A percentile compares a stretch with the other conserved stretches of the same genome.
Conservation (phyloP, 2,113 vertebrate genomes). For the Setophaga petechia region DNA sequence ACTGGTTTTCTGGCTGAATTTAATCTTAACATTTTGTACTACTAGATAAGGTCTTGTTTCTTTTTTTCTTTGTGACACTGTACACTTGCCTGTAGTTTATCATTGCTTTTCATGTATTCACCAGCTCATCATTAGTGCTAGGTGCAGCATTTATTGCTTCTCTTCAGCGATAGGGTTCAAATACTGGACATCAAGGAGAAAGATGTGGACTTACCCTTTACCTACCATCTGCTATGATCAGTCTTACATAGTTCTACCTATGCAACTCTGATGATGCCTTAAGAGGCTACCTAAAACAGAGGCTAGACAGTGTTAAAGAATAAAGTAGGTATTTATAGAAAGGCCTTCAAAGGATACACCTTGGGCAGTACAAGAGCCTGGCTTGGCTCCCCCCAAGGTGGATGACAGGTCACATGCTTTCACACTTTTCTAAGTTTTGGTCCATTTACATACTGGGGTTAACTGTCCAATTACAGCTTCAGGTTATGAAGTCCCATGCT, state of each 20-base stretch:
- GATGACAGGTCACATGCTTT: not conserved
- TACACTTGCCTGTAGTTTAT: not conserved
- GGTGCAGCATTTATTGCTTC: not conserved
- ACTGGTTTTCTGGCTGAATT: not conserved
- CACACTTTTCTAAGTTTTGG: not conserved
- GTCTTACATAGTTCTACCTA: not conserved
- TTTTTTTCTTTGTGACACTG: not conserved
- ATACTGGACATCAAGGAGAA: not conserved
- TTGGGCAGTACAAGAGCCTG: not conserved
- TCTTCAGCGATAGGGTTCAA: not conserved
- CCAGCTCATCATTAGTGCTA: not conserved
- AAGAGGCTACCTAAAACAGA: not conserved
- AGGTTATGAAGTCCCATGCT: not conserved
- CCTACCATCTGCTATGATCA: not conserved
- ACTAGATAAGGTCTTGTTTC: not conserved
- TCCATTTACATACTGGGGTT: not conserved
- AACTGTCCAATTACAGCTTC: not conserved
- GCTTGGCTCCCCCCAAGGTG: not conserved
- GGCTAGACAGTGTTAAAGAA: not conserved
- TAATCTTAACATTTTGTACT: slow-evolving; percentile 9
- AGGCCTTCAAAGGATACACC: not conserved
- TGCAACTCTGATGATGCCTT: not conserved
- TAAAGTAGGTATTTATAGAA: not conserved
- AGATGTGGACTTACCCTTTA: not conserved
- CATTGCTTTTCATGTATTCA: not conserved